Evolutionary conservation across 2,113 vertebrate species (phyloP), one percentile per base, ranked within the genome.

Genomic region (Riparia riparia): DNA sequence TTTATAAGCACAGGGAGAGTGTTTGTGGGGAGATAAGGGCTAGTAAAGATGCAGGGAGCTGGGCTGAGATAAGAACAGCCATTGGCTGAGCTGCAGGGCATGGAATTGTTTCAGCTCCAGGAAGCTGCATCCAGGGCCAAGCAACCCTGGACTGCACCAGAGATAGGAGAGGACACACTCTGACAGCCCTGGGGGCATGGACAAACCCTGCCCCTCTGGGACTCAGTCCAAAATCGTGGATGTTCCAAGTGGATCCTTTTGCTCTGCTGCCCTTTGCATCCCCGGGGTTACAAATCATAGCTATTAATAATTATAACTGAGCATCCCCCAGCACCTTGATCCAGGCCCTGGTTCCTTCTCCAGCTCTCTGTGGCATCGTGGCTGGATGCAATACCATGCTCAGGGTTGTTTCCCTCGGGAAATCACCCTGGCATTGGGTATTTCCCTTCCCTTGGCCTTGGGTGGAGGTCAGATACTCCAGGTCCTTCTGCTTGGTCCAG

Each of bases 291-390:
- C 29, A 63, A 66, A 47, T 28, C 72, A 28, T 14, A 0, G 1
- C 39, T 50, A 2, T 10, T 50, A 86, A 37, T 44, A 31, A 47
- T 9, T 2, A 1, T 2, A n/a, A 13, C 7, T 17, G 34, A 71
- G 42, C 21, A n/a, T 15, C 39, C 32, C 18, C 28, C 57, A 6
- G 73, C 60, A n/a, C 45, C 45, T 19, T 10, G 53, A 16, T 15
- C 34, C 63, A 34, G 26, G 51, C 10, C 74, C 80, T 54, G 44
- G 7, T 5, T 44, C 49, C 49, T 61, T 68, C 49, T 41, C 71
- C 28, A 14, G 17, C 19, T 58, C 34, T 82, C 76, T 0, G 0
- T 17, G 26, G 29, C 26, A 42, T 22, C 0, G 0, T 16, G 65
- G 20, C 14, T 70, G 74, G 63, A 12, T 47, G 41, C 34, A 74